Percentiles rank a stretch among this genome's conserved stretches.
phyloP scores from a whole-genome alignment of 92 coral and sea anemone genomes.

The Chrysogorgia sp. region DNA sequence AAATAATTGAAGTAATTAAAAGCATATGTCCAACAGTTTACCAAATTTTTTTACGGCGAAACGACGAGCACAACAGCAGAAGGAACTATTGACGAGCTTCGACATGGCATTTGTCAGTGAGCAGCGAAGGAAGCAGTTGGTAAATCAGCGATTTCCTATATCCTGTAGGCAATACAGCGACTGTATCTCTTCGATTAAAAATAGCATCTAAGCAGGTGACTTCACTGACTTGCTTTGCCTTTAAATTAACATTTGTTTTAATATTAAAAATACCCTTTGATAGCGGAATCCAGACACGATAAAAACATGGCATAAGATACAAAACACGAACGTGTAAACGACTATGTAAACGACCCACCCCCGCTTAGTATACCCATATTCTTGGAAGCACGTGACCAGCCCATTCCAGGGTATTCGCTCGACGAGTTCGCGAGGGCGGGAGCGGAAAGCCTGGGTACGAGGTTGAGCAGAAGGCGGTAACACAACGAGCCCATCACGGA shows the following conservation, averaged over 20 bases:
- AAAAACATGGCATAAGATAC: conserved; percentile 5
- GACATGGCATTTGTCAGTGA: background rate
- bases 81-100: background rate
- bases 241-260: no score
- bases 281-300: conserved; percentile 25
- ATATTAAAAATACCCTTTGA: background rate
- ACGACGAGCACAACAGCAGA: conserved; percentile 1
- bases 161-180: conserved; percentile 30
- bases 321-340: background rate
- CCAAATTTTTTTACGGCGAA: conserved; percentile 15
- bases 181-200: conserved; percentile 24
- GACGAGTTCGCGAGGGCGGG: no score
- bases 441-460: no score
- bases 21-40: background rate
- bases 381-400: no score
- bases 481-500: no score
- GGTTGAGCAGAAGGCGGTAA: no score
- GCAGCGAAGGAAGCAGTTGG: conserved; percentile 24
- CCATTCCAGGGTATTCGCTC: no score
- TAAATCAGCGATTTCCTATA: conserved; percentile 28
- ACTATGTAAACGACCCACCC: background rate
- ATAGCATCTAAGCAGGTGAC: conserved; percentile 20
- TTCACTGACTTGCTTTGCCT: conserved; percentile 13
- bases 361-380: no score
- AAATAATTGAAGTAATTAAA: no score